Evolutionary conservation across 2,888 invertebrate genomes (phyloP).

Genomic region (Cephus runcator): DNA sequence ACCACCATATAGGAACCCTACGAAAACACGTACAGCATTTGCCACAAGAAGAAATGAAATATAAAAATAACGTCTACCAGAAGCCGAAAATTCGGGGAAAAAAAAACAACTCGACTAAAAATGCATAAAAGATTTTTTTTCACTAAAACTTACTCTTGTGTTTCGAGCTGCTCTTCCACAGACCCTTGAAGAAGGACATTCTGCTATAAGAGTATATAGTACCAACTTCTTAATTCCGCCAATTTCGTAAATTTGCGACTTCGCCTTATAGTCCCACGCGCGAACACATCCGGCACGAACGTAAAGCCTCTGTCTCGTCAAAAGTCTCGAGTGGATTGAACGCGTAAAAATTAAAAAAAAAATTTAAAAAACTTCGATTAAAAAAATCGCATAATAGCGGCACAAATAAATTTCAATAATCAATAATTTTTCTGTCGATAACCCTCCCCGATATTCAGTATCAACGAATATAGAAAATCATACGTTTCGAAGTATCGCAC

Average conservation of each 20-base stretch:
- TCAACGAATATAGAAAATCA: background rate
- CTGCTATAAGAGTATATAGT: conserved; percentile 27
- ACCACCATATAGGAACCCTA: no score
- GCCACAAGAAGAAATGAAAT: no score
- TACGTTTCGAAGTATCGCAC: background rate
- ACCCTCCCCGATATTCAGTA: background rate
- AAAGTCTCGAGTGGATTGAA: background rate
- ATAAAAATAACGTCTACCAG: no score
- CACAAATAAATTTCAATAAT: background rate
- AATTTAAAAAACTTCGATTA: background rate
- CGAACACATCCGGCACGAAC: background rate
- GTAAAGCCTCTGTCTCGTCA: background rate
- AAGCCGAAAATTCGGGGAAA: no score
- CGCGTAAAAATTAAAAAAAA: no score
- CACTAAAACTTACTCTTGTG: conserved; percentile 73
- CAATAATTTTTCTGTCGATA: background rate
- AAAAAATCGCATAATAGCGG: background rate
- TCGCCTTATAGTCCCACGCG: background rate
- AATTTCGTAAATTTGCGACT: background rate
- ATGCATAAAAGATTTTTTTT: background rate
- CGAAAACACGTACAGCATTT: no score
- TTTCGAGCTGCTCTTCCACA: conserved; percentile 75
- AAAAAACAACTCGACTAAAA: no score
- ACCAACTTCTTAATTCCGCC: background rate
- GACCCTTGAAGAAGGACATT: conserved; percentile 73